Conservation (phyloP, 2,888 invertebrate genomes). For the Drosophila conformis region DNA sequence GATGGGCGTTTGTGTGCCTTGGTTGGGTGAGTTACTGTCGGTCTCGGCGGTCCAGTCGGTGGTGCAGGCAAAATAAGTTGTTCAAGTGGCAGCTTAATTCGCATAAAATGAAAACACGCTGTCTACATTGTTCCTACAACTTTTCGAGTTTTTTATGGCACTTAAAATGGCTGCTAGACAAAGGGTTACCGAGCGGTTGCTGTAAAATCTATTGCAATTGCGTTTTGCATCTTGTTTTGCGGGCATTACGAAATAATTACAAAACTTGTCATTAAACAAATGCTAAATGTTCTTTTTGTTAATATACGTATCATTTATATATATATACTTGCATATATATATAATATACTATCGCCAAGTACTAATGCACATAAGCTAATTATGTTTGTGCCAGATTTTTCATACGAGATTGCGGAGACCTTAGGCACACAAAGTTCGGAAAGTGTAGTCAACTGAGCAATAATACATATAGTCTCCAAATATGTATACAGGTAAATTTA, state of each 20-base stretch:
- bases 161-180: constrained; percentile 81
- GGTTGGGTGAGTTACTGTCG: constrained; percentile 56
- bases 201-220: constrained; percentile 66
- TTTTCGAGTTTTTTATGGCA: constrained; percentile 82
- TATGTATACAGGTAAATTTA: neutral
- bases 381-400: neutral
- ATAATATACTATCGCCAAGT: neutral
- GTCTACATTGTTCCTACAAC: constrained; percentile 84
- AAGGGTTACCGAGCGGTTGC: constrained; percentile 68
- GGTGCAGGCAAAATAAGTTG: constrained; percentile 73
- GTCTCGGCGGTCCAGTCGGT: constrained; percentile 64
- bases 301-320: neutral
- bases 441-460: neutral
- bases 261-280: constrained; percentile 39
- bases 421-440: neutral
- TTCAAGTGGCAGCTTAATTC: constrained; percentile 84
- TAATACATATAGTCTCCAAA: neutral
- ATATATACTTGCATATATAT: neutral
- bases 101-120: constrained; percentile 85
- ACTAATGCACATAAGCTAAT: neutral
- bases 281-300: neutral
- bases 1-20: constrained; percentile 35
- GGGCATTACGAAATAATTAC: constrained; percentile 54
- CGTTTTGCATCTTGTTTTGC: constrained; percentile 31
- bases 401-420: neutral